Percentiles rank a stretch among this genome's conserved stretches.
Conservation (phyloP, 2,113 vertebrate genomes). For the Donacobius atricapilla region DNA sequence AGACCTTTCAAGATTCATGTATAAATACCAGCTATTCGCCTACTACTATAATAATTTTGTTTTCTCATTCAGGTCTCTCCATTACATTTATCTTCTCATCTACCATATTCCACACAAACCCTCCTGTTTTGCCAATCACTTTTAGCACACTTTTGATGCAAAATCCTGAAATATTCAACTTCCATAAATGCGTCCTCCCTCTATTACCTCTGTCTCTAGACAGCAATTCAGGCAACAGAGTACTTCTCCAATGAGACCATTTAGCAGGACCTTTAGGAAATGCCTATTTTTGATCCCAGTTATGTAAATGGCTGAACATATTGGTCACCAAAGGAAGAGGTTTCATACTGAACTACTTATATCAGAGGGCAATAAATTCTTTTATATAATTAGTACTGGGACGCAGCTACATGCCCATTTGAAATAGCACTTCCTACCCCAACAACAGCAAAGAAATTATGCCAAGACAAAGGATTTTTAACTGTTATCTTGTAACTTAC, state of each 20-base stretch:
- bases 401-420: not conserved
- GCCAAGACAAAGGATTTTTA: not conserved
- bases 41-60: not conserved
- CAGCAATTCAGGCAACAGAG: not conserved
- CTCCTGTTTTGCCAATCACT: not conserved
- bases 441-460: not conserved
- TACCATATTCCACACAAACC: not conserved
- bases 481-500: not conserved
- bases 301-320: accelerated
- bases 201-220: not conserved
- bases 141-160: not conserved
- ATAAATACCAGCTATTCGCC: not conserved
- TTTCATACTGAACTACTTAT: not conserved
- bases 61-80: not conserved
- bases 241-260: not conserved
- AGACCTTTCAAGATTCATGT: not conserved
- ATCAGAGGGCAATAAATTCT: not conserved
- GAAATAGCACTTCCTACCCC: not conserved
- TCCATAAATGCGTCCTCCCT: not conserved
- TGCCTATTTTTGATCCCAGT: not conserved
- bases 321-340: not conserved
- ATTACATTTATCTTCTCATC: not conserved
- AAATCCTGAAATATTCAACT: not conserved
- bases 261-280: not conserved
- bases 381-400: not conserved